Evolutionary conservation across 2,113 vertebrate genomes (phyloP).

Genomic region (Symphodus melops): DNA sequence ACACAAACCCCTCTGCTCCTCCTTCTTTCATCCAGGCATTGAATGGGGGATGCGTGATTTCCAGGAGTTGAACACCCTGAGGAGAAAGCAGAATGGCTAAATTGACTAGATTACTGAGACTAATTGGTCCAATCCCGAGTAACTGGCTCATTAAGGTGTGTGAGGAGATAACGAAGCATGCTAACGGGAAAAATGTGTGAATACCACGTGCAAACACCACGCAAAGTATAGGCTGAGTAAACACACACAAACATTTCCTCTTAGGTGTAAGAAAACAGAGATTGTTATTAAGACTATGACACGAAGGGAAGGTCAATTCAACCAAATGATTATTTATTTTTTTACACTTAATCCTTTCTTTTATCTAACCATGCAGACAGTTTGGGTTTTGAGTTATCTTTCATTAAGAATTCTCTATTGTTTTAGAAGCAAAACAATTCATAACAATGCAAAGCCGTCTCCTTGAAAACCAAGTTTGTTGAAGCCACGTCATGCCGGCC

Average conservation of each 20-base stretch:
- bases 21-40: slow-evolving; percentile 7
- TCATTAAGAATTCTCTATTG: neutral
- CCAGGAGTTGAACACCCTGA: slow-evolving; percentile 43
- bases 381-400: neutral
- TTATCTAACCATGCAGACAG: neutral
- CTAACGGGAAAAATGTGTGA: slow-evolving; percentile 14
- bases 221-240: slow-evolving; percentile 11
- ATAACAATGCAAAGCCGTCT: neutral
- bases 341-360: neutral
- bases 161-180: slow-evolving; percentile 55
- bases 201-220: slow-evolving; percentile 6
- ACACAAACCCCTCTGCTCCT: slow-evolving; percentile 11
- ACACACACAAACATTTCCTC: slow-evolving; percentile 19
- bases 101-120: slow-evolving; percentile 72
- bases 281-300: slow-evolving; percentile 7
- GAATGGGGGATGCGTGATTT: slow-evolving; percentile 41
- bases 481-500: too few species aligned
- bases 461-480: neutral
- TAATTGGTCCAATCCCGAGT: slow-evolving; percentile 67
- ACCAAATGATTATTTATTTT: neutral
- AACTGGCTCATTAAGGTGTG: slow-evolving; percentile 64
- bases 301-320: slow-evolving; percentile 18
- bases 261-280: neutral
- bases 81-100: slow-evolving; percentile 55
- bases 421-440: neutral